Percentiles rank a stretch among this genome's conserved stretches.
Evolutionary conservation across 2,888 invertebrate genomes (phyloP).

Genomic region (Drosophila pseudotakahashii): DNA sequence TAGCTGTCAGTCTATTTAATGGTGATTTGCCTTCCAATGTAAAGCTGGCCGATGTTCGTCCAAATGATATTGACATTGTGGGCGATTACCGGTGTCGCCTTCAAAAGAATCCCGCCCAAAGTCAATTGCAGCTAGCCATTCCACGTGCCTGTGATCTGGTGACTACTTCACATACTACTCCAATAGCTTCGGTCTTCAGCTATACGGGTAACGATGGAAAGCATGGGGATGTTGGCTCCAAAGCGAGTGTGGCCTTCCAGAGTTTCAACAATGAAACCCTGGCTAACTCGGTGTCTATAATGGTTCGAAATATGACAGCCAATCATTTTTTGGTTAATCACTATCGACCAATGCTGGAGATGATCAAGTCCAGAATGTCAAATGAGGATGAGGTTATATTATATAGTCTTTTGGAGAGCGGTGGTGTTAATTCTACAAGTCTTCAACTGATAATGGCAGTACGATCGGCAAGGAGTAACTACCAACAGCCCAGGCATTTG

Average conservation of each 20-base stretch:
- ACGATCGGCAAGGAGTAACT: conserved; percentile 85
- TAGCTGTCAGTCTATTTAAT: conserved; percentile 91
- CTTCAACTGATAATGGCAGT: conserved; percentile 89
- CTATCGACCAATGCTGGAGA: conserved; percentile 90
- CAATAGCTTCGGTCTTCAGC: conserved; percentile 90
- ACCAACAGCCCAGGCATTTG: conserved; percentile 88
- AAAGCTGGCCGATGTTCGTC: conserved; percentile 95
- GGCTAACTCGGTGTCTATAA: conserved; percentile 91
- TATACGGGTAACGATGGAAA: conserved; percentile 95
- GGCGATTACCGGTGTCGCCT: conserved; percentile 95
- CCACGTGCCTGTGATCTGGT: conserved; percentile 92
- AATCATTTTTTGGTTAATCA: conserved; percentile 90
- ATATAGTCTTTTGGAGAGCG: conserved; percentile 88
- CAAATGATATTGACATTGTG: conserved; percentile 95
- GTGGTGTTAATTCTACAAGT: conserved; percentile 79
- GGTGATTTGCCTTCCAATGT: conserved; percentile 89
- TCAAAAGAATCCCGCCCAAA: conserved; percentile 83
- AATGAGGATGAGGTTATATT: conserved; percentile 88
- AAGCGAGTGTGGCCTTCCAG: conserved; percentile 92
- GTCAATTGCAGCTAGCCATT: conserved; percentile 87
- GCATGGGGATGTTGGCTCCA: conserved; percentile 94
- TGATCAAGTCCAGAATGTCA: conserved; percentile 87
- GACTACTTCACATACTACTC: conserved; percentile 88
- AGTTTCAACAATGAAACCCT: conserved; percentile 92
- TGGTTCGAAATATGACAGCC: conserved; percentile 90